phyloP scores from a whole-genome alignment of 2,888 invertebrate species.

The Pseudococcus jackbeardsleyi region DNA sequence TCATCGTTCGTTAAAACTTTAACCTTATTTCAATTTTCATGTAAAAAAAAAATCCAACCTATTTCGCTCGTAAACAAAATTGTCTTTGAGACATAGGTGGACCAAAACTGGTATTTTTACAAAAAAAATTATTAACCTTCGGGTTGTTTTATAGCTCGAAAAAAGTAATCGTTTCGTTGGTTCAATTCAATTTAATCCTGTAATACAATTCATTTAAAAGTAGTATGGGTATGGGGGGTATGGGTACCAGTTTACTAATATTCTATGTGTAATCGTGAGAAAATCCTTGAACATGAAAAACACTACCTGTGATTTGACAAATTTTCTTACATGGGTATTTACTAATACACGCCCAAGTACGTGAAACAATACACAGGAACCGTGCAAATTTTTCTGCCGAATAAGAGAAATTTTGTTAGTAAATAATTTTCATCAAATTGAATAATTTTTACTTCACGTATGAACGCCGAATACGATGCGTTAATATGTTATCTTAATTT shows the following conservation, averaged over 20 bases:
- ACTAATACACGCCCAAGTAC: neutral
- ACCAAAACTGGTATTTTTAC: neutral
- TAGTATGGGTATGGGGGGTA: too few species aligned
- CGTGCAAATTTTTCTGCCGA: neutral
- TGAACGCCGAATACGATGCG: neutral
- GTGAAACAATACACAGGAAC: neutral
- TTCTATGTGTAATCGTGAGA: constrained; percentile 37
- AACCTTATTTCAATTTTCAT: neutral
- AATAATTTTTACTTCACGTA: neutral
- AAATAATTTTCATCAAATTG: constrained; percentile 7
- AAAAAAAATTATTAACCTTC: neutral
- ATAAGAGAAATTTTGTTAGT: constrained; percentile 39
- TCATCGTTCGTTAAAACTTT: constrained; percentile 1
- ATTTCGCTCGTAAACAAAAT: neutral
- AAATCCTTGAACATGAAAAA: constrained; percentile 34
- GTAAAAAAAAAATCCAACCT: neutral
- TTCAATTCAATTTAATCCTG: neutral
- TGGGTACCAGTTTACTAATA: constrained; percentile 41
- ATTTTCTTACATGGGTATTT: constrained; percentile 1
- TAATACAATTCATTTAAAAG: neutral
- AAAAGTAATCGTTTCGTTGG: neutral
- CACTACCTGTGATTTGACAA: constrained; percentile 46
- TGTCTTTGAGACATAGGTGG: neutral
- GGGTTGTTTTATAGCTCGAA: neutral
- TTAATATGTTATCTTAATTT: neutral